Conservation (phyloP, 1,140 invertebrate genomes). For the Acromyrmex heyeri region DNA sequence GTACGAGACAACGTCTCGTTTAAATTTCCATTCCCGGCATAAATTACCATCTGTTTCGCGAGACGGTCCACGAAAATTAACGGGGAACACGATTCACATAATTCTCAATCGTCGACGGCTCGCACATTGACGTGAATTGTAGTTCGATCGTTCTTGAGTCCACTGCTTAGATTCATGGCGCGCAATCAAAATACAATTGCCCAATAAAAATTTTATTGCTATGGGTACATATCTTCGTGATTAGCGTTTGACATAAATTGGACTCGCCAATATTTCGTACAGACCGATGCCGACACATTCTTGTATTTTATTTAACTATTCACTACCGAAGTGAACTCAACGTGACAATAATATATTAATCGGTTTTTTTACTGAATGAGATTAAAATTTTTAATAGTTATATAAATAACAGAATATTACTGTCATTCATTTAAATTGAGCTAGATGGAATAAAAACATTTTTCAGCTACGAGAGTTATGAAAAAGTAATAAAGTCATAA, state of each 20-base stretch:
- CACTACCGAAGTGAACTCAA: neutral
- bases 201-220: constrained; percentile 45
- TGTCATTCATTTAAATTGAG: neutral
- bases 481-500: neutral
- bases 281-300: neutral
- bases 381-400: constrained; percentile 7
- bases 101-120: constrained; percentile 61
- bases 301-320: neutral
- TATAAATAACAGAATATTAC: neutral
- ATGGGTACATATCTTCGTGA: neutral
- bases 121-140: constrained; percentile 38
- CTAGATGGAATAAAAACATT: neutral
- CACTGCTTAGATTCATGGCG: constrained; percentile 24
- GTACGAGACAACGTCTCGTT: constrained; percentile 31
- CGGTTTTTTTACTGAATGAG: neutral
- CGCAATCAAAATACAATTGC: constrained; percentile 36
- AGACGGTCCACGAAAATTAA: constrained; percentile 50
- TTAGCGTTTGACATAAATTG: constrained; percentile 31
- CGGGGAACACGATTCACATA: constrained; percentile 48
- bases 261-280: neutral
- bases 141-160: neutral
- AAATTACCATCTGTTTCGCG: constrained; percentile 63
- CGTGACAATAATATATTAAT: neutral
- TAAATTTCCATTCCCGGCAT: constrained; percentile 58
- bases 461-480: neutral